phyloP scores from a whole-genome alignment of 35 echinoderm and acorn worm genomes.

The Acanthaster planci region DNA sequence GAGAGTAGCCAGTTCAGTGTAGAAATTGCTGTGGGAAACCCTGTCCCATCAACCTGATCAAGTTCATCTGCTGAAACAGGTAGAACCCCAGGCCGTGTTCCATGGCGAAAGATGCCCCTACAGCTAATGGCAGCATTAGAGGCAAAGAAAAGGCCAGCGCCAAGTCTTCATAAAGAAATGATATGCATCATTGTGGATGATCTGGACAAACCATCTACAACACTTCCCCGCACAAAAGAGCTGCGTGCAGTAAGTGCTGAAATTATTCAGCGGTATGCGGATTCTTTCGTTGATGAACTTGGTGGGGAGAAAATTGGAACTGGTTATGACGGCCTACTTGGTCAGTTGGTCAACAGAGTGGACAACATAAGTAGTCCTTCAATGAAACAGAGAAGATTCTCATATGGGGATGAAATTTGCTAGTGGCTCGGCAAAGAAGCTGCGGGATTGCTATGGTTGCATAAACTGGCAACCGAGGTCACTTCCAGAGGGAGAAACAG shows the following conservation, averaged over 20 bases:
- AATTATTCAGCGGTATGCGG: background rate
- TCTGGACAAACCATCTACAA: background rate
- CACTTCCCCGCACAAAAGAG: background rate
- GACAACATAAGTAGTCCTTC: background rate
- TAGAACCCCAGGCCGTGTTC: background rate
- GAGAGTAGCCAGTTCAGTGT: background rate
- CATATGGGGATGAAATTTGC: background rate
- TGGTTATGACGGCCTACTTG: background rate
- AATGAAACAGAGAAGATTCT: background rate
- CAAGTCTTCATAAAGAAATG: constrained; percentile 9
- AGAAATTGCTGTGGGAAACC: background rate
- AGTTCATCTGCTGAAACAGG: too few relatives aligned
- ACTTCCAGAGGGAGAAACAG: background rate
- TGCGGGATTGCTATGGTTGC: background rate
- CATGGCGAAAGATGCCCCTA: constrained; percentile 16
- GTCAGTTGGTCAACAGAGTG: background rate
- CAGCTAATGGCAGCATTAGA: background rate
- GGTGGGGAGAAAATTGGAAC: background rate
- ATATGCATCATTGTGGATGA: background rate
- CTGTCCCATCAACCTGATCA: background rate
- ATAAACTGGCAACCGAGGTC: background rate
- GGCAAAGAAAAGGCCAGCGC: background rate
- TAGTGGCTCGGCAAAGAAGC: background rate
- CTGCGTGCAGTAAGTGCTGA: background rate
- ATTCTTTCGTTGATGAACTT: background rate